Conservation (phyloP, 1,140 invertebrate species). For the Tyrophagus putrescentiae region DNA sequence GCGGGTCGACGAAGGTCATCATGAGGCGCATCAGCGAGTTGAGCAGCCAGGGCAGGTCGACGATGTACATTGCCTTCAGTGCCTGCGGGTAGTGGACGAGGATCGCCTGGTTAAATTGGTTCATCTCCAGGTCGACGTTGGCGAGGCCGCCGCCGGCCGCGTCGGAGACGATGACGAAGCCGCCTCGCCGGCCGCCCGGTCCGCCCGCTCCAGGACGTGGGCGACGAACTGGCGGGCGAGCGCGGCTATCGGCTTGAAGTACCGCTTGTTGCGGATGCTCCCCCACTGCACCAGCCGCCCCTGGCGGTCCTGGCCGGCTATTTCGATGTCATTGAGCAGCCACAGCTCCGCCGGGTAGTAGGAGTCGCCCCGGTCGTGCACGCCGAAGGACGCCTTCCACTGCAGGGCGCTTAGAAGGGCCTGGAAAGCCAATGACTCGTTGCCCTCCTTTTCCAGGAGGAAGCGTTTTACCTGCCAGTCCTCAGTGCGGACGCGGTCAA, state of each 20-base stretch:
- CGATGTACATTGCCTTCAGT: background rate
- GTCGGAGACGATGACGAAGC: background rate
- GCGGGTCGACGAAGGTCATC: background rate
- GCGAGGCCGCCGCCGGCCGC: background rate
- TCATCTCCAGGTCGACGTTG: background rate
- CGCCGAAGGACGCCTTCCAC: background rate
- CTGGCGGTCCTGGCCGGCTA: background rate
- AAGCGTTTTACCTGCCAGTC: background rate
- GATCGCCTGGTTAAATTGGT: background rate
- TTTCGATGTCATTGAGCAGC: background rate
- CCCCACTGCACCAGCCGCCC: background rate
- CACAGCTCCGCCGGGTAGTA: background rate
- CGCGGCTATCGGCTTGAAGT: background rate
- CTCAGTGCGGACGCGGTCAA: background rate
- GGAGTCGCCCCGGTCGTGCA: background rate
- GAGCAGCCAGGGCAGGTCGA: background rate
- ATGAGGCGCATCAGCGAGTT: background rate
- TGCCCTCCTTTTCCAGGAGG: background rate
- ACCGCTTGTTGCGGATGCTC: background rate
- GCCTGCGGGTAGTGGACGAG: background rate
- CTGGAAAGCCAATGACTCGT: background rate
- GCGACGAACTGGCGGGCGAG: background rate
- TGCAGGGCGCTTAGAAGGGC: background rate
- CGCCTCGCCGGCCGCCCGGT: background rate
- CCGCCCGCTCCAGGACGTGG: background rate